Percentiles rank a stretch among this genome's conserved stretches.
phyloP scores from a whole-genome alignment of 2,888 invertebrate species.

The Dorcus parallelipipedus region DNA sequence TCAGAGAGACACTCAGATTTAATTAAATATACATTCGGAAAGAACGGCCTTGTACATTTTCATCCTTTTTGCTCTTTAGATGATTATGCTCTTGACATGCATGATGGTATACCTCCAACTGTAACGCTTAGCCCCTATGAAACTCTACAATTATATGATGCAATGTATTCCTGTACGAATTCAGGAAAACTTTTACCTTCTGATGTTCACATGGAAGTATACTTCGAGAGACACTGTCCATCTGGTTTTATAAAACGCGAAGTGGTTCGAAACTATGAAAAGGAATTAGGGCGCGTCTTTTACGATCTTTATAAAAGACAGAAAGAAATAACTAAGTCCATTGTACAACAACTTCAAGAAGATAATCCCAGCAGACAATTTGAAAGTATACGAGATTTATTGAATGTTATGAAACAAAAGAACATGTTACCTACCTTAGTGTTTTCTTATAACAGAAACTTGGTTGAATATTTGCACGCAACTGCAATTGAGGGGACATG shows the following conservation, averaged over 20 bases:
- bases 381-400: not conserved
- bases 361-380: not conserved
- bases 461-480: constrained; percentile 11
- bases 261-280: constrained; percentile 21
- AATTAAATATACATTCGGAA: constrained; percentile 22
- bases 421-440: constrained; percentile 27
- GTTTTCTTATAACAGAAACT: constrained; percentile 24
- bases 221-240: constrained; percentile 9
- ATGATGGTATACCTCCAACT: constrained; percentile 24
- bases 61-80: constrained; percentile 26
- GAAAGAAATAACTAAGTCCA: not conserved
- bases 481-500: not conserved
- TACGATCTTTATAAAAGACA: constrained; percentile 11
- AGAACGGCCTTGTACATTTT: constrained; percentile 19
- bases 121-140: constrained; percentile 24
- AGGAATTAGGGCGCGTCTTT: constrained; percentile 18
- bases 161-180: constrained; percentile 14
- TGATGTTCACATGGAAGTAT: constrained; percentile 6
- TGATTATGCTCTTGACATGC: constrained; percentile 8
- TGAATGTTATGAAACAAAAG: constrained; percentile 16
- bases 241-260: constrained; percentile 24
- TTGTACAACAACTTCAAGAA: constrained; percentile 1
- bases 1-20: constrained; percentile 28
- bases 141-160: constrained; percentile 23
- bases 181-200: constrained; percentile 6